Percentiles rank a stretch among this genome's conserved stretches.
These are phyloP conservation scores for Xiphorhynchus elegans DNA, from an alignment of 2,113 vertebrate genomes.

Conservation along the genomic window DNA sequence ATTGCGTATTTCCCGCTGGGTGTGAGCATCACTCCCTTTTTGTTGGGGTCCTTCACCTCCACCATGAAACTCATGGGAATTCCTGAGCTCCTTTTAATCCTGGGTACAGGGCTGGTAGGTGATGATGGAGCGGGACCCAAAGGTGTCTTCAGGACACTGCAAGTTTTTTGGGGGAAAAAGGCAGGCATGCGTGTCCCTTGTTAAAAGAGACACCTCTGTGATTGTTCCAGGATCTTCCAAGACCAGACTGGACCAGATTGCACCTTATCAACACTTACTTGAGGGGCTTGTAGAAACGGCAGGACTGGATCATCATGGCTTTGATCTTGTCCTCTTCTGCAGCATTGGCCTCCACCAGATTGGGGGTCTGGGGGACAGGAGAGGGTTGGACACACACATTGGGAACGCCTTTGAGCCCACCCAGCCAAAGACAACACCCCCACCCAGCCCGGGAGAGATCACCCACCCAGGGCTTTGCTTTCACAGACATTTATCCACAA, in stretches of 20 bases:
- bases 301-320: slow-evolving; percentile 9
- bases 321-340: neutral
- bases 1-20: slow-evolving; percentile 91
- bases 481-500: neutral
- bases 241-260: neutral
- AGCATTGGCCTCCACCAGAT: neutral
- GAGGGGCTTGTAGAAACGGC: neutral
- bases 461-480: neutral
- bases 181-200: neutral
- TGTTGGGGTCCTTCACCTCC: slow-evolving; percentile 91
- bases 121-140: neutral
- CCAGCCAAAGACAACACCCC: neutral
- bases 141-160: neutral
- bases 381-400: neutral
- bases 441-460: neutral
- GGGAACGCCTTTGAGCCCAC: neutral
- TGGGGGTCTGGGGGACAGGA: neutral
- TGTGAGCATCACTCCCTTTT: slow-evolving; percentile 94
- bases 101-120: neutral
- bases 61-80: slow-evolving; percentile 95
- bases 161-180: neutral
- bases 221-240: neutral
- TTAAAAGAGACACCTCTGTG: neutral
- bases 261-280: neutral
- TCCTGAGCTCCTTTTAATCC: slow-evolving; percentile 92